phyloP scores from a whole-genome alignment of 2,888 invertebrate species.

The Archips xylosteana region DNA sequence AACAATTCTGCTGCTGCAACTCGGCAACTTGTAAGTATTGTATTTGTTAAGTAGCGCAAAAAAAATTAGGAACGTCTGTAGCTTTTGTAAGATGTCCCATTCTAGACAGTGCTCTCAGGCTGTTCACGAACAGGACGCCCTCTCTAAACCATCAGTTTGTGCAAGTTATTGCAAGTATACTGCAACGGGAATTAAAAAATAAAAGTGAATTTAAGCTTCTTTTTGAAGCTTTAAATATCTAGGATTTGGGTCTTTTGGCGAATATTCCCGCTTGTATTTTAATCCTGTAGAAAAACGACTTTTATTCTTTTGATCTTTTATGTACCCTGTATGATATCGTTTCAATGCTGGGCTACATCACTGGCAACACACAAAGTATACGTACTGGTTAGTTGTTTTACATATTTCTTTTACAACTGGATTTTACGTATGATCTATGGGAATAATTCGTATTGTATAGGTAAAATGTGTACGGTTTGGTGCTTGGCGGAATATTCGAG shows the following conservation, averaged over 20 bases:
- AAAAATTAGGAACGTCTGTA: too few species aligned
- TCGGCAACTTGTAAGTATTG: not conserved
- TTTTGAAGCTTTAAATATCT: not conserved
- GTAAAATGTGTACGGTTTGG: too few species aligned
- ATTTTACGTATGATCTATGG: too few species aligned
- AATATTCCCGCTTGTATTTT: not conserved
- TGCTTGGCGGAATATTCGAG: too few species aligned
- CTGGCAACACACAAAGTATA: too few species aligned
- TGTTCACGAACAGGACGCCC: not conserved
- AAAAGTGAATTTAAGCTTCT: not conserved
- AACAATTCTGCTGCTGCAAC: not conserved
- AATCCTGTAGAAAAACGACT: not conserved
- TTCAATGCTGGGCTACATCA: not conserved
- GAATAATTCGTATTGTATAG: too few species aligned
- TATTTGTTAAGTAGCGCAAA: too few species aligned
- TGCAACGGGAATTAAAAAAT: not conserved
- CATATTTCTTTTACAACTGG: too few species aligned
- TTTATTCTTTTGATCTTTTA: not conserved
- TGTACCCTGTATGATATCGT: not conserved
- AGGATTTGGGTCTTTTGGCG: not conserved
- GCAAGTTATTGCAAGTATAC: not conserved
- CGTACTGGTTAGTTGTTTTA: too few species aligned
- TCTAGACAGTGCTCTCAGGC: not conserved
- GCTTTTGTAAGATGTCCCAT: not conserved
- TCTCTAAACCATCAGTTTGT: not conserved